Evolutionary conservation across 35 echinoderm and acorn worm genomes (phyloP), one percentile per base, ranked within the genome.

Genomic region (Patiria miniata): DNA sequence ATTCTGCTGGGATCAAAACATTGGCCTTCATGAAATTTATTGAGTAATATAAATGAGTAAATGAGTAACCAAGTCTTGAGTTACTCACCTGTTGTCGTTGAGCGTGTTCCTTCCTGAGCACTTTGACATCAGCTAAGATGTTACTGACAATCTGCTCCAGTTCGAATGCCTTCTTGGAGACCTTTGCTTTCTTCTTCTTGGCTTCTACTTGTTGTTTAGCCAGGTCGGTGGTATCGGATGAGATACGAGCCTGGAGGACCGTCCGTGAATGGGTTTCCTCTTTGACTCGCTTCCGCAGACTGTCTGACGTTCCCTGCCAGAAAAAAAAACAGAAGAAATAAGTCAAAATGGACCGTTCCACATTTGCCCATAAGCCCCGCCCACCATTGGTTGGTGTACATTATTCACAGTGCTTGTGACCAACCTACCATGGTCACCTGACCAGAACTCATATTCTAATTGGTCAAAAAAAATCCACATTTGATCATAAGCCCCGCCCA

Each of bases 191-290:
- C 83, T 99, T 99, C 83, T 92, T 95, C 84, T 92, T 99, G 12
- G 96, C 92, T 26, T 94, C 92, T 3, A 87, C 19, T 39, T 91
- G 96, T 52, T 84, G 89, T 61, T 99, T 94, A 52, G 94, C 86
- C 16, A 99, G 80, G 68, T 99, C 96, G 0, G 91, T 89, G 22
- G 87, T 90, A 42, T 99, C 96, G 2, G 96, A 86, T 0, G 86
- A 37, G 32, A 99, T 95, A 22, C 96, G 86, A 15, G 96, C 96
- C 54, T 99, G 96, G 0, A 99, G 81, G 34, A 99, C 89, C 1
- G 96, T 99, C 83, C 96, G 73, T 68, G 84, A 79, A 68, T 99
- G 96, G 37, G 89, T 91, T 68, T 99, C 96, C 32, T 99, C 96
- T 44, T 92, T 92, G 4, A 94, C 83, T 61, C 94, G 96, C 54